phyloP scores from a whole-genome alignment of 1,140 invertebrate species.

The Leptinotarsa texana region DNA sequence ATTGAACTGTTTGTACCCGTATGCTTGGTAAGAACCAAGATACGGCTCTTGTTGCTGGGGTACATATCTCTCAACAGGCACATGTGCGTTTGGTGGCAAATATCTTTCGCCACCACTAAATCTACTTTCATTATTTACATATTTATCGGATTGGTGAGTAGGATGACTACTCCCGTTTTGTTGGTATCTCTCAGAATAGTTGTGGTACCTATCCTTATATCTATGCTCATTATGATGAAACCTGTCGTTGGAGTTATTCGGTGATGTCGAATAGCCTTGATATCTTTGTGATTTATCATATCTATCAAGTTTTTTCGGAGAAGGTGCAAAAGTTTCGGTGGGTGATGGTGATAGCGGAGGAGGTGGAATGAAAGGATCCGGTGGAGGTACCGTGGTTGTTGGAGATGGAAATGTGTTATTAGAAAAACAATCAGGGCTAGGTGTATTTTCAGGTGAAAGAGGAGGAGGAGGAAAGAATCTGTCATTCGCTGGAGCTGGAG shows the following conservation, averaged over 20 bases:
- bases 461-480: conserved; percentile 54
- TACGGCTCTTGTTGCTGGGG: conserved; percentile 56
- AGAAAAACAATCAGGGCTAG: conserved; percentile 52
- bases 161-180: conserved; percentile 33
- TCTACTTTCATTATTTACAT: conserved; percentile 40
- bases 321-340: conserved; percentile 45
- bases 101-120: conserved; percentile 55
- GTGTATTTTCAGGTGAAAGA: conserved; percentile 49
- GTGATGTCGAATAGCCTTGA: conserved; percentile 32
- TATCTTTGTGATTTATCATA: conserved; percentile 41
- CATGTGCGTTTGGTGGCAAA: conserved; percentile 68
- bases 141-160: conserved; percentile 40
- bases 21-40: conserved; percentile 46
- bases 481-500: conserved; percentile 54
- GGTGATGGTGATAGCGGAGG: conserved; percentile 52
- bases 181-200: conserved; percentile 29
- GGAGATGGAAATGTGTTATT: conserved; percentile 52
- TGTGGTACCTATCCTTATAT: conserved; percentile 40
- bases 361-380: conserved; percentile 52
- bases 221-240: conserved; percentile 30
- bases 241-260: conserved; percentile 34
- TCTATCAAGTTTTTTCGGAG: conserved; percentile 43
- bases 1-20: conserved; percentile 52
- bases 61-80: conserved; percentile 70
- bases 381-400: conserved; percentile 43